A percentile compares a stretch with the other conserved stretches of the same genome.
Evolutionary conservation across 2,113 vertebrate species (phyloP).

Genomic region (Strigops habroptila): DNA sequence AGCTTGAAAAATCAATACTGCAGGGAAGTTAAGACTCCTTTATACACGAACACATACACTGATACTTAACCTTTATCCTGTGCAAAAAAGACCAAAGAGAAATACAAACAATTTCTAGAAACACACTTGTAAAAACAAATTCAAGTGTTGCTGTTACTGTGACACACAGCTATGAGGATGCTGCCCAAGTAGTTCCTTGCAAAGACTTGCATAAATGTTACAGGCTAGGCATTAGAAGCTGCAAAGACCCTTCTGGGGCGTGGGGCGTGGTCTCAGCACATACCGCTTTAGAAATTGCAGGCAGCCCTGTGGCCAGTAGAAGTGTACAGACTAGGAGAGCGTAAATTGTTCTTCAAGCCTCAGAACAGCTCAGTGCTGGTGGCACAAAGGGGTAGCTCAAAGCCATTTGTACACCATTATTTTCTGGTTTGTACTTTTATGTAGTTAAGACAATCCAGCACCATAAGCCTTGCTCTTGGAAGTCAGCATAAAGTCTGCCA

Average conservation of each 20-base stretch:
- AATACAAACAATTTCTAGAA: not conserved
- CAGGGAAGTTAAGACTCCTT: not conserved
- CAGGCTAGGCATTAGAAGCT: not conserved
- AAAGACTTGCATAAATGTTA: not conserved
- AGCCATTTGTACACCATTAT: not conserved
- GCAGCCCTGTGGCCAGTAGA: not conserved
- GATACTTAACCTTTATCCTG: not conserved
- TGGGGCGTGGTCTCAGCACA: not conserved
- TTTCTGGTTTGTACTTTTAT: not conserved
- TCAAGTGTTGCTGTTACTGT: not conserved
- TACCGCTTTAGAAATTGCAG: not conserved
- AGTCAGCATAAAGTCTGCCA: not conserved
- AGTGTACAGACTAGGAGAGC: not conserved
- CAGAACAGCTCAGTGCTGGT: not conserved
- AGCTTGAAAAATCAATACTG: not conserved
- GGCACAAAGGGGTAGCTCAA: accelerated
- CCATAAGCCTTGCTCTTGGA: not conserved
- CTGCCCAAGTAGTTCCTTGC: not conserved
- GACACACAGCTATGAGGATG: not conserved
- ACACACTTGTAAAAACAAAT: not conserved
- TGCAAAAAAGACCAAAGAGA: not conserved
- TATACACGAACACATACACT: not conserved
- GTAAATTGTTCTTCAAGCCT: not conserved
- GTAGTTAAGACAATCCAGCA: not conserved
- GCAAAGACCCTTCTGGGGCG: not conserved